Evolutionary conservation across 2,113 vertebrate species (phyloP).

Genomic region (Gavia stellata): DNA sequence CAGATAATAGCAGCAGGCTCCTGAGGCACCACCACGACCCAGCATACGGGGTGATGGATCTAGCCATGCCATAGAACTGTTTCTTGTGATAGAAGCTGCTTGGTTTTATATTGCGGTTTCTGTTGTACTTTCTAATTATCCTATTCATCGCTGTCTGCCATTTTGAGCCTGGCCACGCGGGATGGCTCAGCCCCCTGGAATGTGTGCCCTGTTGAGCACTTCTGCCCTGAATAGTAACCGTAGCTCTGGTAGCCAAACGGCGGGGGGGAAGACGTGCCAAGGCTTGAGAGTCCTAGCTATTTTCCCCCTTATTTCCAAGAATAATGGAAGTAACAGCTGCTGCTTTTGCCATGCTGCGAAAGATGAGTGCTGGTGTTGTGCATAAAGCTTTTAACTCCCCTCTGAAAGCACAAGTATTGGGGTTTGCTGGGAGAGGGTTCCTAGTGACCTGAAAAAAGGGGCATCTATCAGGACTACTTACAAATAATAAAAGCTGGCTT

Average conservation of each 20-base stretch:
- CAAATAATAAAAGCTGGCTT: background rate
- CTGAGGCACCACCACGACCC: background rate
- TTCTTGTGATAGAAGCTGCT: conserved; percentile 32
- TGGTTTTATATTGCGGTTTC: conserved; percentile 33
- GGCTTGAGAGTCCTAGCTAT: background rate
- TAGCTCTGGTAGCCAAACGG: background rate
- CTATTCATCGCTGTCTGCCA: conserved; percentile 40
- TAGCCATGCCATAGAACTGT: background rate
- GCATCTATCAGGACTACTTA: background rate
- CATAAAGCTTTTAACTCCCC: background rate
- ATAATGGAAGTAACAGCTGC: background rate
- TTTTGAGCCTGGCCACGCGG: conserved; percentile 32
- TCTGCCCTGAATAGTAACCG: background rate
- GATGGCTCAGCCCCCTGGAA: conserved; percentile 22
- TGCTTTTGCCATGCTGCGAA: background rate
- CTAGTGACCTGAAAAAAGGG: background rate
- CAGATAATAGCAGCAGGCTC: conserved; percentile 47
- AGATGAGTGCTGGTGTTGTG: background rate
- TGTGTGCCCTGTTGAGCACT: background rate
- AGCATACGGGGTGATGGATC: conserved; percentile 23
- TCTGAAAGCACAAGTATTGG: background rate
- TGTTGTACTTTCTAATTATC: conserved; percentile 36
- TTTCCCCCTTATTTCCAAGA: conserved; percentile 6
- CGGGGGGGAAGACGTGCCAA: background rate
- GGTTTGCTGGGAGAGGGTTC: background rate